Percentiles rank a stretch among this genome's conserved stretches.
Conservation (phyloP, 2,113 vertebrate genomes). For the Bolborhynchus lineola region DNA sequence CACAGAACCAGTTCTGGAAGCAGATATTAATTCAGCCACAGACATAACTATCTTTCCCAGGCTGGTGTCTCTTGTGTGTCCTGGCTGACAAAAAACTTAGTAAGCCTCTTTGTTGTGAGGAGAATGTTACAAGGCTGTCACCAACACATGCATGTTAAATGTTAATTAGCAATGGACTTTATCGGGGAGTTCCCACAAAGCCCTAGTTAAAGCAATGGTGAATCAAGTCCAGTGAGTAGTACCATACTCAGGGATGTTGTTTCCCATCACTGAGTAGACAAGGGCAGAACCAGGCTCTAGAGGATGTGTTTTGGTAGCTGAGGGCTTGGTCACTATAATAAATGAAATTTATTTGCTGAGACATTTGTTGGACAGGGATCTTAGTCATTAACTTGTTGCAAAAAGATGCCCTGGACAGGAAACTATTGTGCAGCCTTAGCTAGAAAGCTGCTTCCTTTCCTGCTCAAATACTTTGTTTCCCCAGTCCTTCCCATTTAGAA, state of each 20-base stretch:
- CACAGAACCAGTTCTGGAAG: slow-evolving; percentile 31
- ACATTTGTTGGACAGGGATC: not conserved
- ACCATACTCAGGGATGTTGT: not conserved
- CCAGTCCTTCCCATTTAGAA: not conserved
- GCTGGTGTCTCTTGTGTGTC: not conserved
- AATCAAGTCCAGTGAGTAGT: slow-evolving; percentile 10
- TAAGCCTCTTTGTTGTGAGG: slow-evolving; percentile 2
- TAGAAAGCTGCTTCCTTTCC: not conserved
- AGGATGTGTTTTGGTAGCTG: slow-evolving; percentile 20
- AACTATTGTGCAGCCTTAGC: not conserved
- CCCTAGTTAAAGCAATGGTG: not conserved
- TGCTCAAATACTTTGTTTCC: not conserved
- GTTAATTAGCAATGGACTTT: not conserved
- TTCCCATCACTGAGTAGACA: not conserved
- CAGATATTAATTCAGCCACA: not conserved
- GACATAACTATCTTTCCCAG: not conserved
- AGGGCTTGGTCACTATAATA: not conserved
- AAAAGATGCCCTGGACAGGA: not conserved
- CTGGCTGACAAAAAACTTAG: slow-evolving; percentile 33
- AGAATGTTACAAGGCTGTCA: not conserved
- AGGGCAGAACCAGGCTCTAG: not conserved
- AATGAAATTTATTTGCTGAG: not conserved
- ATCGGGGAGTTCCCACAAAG: not conserved
- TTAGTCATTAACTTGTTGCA: not conserved
- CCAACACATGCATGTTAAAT: not conserved